Percentiles rank a stretch among this genome's conserved stretches.
These are phyloP conservation scores for Tipula vernalis DNA, from an alignment of 2,888 invertebrate genomes.

Conservation along the genomic window DNA sequence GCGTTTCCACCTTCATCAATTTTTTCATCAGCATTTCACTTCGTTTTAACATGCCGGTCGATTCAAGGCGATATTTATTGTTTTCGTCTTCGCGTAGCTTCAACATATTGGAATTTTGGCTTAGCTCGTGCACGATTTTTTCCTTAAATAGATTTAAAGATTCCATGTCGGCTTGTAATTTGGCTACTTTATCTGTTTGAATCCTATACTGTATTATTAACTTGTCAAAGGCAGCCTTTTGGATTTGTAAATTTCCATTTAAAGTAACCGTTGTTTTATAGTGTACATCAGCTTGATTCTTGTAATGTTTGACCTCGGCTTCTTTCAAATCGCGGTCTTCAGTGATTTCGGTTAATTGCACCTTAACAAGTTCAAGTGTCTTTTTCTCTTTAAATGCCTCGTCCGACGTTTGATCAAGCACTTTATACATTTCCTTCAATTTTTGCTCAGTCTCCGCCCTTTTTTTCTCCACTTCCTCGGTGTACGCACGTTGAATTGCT, in stretches of 20 bases:
- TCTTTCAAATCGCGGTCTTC: slow-evolving; percentile 25
- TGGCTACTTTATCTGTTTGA: slow-evolving; percentile 30
- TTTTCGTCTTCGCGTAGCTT: slow-evolving; percentile 33
- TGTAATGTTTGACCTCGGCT: slow-evolving; percentile 26
- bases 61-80: slow-evolving; percentile 29
- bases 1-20: slow-evolving; percentile 25
- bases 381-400: slow-evolving; percentile 31
- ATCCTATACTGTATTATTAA: slow-evolving; percentile 29
- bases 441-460: slow-evolving; percentile 29
- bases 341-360: slow-evolving; percentile 25
- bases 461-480: slow-evolving; percentile 30
- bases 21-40: slow-evolving; percentile 30
- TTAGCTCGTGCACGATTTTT: slow-evolving; percentile 26
- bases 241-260: slow-evolving; percentile 12
- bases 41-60: slow-evolving; percentile 27
- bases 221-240: slow-evolving; percentile 30
- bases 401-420: slow-evolving; percentile 32
- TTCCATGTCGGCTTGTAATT: slow-evolving; percentile 29
- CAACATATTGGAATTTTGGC: slow-evolving; percentile 27
- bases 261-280: slow-evolving; percentile 22
- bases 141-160: slow-evolving; percentile 29
- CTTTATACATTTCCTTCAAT: slow-evolving; percentile 29
- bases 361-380: slow-evolving; percentile 26
- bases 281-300: slow-evolving; percentile 18
- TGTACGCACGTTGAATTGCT: slow-evolving; percentile 29